Base-by-base conservation (phyloP, 2,888 invertebrate genomes). In the Lithosia quadra region DNA sequence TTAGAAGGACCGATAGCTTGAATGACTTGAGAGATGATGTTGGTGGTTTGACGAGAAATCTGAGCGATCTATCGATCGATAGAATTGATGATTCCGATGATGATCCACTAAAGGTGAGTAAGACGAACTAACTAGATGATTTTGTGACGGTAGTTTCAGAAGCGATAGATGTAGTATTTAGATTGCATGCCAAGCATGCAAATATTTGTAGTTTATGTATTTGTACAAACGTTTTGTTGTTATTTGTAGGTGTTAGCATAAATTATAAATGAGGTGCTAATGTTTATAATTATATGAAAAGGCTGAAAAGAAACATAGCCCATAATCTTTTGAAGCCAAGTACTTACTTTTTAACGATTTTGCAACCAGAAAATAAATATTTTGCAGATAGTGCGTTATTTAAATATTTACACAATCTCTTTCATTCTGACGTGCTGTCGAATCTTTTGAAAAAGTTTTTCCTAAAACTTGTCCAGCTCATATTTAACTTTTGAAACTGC, bases 41-140 rank as follows among this genome's bases (percentile, higher is more conserved):
- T 73, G 90, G 88, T 73, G 88, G 88, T 71, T 76, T 94, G 63
- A 89, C 87, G 34, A 89, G 89, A 67, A 84, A 90, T 81, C 79
- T 94, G 61, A 94, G 94, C 73, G 91, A 94, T 84, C 80, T 95
- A 28, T 93, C 94, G 3, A 85, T 95, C 78, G 93, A 94, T 87
- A 92, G 84, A 79, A 86, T 91, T 78, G 87, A 81, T 78, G 92
- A 92, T 81, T 93, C 91, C 65, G 94, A 94, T 81, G 93, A 93
- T 77, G 94, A 94, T 80, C 88, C 88, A 15, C 69, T 80, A 0
- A 94, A 94, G 93, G 94, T 94, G 90, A 89, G 87, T 65, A 68
- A 72, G 60, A 64, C 65, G 66, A 39, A 55, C 18, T 18, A 36
- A 33, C 59, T 28, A 28, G 1, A 39, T 57, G 21, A n/a, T 13